Conservation (phyloP, 2,113 vertebrate genomes). For the Lophotis ruficrista region DNA sequence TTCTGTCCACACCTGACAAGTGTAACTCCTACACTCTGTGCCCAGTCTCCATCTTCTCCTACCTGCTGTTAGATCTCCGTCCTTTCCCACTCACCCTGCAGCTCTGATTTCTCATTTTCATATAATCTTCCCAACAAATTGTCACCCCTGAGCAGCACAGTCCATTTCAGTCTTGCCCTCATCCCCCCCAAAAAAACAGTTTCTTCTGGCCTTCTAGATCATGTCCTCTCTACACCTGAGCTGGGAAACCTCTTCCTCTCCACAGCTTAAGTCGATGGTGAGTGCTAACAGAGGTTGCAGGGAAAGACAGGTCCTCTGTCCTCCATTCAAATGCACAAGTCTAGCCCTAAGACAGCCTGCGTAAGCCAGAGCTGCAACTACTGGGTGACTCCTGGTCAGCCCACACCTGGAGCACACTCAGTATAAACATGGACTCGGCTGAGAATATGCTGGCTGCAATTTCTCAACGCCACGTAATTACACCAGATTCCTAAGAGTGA, state of each 20-base stretch:
- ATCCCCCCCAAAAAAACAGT: accelerated
- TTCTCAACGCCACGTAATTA: background rate
- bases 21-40: background rate
- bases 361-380: background rate
- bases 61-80: background rate
- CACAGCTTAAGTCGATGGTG: background rate
- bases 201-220: background rate
- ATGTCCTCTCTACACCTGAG: background rate
- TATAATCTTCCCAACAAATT: background rate
- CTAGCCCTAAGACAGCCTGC: background rate
- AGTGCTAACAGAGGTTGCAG: background rate
- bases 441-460: background rate
- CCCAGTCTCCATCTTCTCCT: background rate
- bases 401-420: background rate
- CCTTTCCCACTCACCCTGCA: background rate
- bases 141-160: background rate
- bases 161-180: background rate
- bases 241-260: background rate
- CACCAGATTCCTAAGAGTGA: background rate
- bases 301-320: background rate
- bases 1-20: background rate
- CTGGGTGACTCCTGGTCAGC: background rate
- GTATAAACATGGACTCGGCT: background rate
- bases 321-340: background rate
- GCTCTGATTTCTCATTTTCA: background rate